These are phyloP conservation scores for Atractosteus spatula DNA, from an alignment of 2,113 vertebrate species.

Conservation along the genomic window DNA sequence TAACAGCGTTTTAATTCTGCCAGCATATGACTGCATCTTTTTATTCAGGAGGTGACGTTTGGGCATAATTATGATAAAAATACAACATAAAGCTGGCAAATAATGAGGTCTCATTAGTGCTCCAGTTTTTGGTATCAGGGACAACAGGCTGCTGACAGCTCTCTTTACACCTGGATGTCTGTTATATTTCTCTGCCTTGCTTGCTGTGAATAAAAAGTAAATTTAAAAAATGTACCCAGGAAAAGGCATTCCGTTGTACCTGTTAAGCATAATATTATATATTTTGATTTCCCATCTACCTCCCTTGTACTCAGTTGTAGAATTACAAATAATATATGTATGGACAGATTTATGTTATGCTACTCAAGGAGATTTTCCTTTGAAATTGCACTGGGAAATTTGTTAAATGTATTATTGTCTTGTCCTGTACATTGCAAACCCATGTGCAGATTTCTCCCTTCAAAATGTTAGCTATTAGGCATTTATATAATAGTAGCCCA, in stretches of 20 bases:
- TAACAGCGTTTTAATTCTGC: not conserved
- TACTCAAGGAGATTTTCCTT: too few species aligned
- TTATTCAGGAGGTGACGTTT: conserved; percentile 4
- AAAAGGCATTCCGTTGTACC: not conserved
- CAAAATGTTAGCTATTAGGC: too few species aligned
- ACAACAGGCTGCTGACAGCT: not conserved
- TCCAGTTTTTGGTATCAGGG: not conserved
- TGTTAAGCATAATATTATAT: not conserved
- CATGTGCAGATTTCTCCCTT: too few species aligned
- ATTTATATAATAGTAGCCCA: too few species aligned
- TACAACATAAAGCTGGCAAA: not conserved
- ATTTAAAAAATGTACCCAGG: too few species aligned
- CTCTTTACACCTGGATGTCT: not conserved
- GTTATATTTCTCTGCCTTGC: not conserved
- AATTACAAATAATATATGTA: too few species aligned
- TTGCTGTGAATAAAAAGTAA: not conserved
- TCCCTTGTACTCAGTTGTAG: too few species aligned
- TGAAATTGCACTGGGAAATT: too few species aligned
- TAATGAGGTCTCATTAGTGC: conserved; percentile 24
- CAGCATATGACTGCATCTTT: conserved; percentile 1
- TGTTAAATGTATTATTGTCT: too few species aligned
- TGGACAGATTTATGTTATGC: too few species aligned
- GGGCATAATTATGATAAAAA: conserved; percentile 14
- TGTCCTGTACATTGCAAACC: too few species aligned
- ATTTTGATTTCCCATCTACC: too few species aligned